Evolutionary conservation across 2,888 invertebrate genomes (phyloP).

Genomic region (Pediacus dermestoides): DNA sequence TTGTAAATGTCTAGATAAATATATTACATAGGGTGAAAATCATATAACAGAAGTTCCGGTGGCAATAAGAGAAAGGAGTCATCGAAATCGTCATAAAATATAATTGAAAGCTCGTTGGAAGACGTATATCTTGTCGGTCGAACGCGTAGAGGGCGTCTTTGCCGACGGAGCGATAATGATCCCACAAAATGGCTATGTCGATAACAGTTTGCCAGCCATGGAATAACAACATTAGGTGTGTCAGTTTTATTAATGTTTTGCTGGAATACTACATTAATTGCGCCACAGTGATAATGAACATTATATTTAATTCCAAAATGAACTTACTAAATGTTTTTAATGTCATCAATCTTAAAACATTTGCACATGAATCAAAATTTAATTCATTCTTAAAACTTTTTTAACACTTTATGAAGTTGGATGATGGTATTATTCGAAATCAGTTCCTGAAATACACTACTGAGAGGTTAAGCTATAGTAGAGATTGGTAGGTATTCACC

Average conservation of each 20-base stretch:
- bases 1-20: constrained; percentile 16
- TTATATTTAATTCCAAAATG: no score
- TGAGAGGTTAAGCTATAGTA: no score
- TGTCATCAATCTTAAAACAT: no score
- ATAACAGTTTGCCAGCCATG: constrained; percentile 30
- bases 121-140: constrained; percentile 39
- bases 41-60: constrained; percentile 18
- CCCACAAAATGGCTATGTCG: constrained; percentile 42
- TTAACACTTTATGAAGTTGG: no score
- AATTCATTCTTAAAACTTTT: no score
- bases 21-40: constrained; percentile 11
- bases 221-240: constrained; percentile 13
- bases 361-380: no score
- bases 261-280: constrained; percentile 17
- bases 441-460: no score
- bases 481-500: no score
- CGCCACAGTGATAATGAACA: no score
- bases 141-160: constrained; percentile 36
- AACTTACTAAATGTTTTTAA: no score
- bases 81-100: constrained; percentile 39
- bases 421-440: no score
- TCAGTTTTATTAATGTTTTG: constrained; percentile 17
- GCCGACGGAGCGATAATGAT: constrained; percentile 41
- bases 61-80: constrained; percentile 24
- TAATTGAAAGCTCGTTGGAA: constrained; percentile 44